Evolutionary conservation across 2,888 invertebrate species (phyloP).

Genomic region (Noctua comes): DNA sequence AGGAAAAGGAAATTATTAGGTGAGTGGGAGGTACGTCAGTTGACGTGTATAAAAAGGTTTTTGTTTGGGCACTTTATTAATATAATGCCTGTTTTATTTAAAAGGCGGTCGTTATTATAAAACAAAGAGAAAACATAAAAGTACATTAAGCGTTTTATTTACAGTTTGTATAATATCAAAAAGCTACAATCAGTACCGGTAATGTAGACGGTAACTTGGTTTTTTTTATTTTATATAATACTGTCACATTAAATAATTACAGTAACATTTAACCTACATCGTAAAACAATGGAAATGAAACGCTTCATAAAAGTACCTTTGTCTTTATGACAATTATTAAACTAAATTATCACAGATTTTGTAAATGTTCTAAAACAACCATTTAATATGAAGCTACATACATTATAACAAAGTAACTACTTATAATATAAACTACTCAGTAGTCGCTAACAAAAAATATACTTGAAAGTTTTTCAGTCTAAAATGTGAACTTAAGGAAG

Average conservation of each 20-base stretch:
- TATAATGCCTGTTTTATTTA: constrained; percentile 34
- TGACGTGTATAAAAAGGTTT: constrained; percentile 32
- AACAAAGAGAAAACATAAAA: constrained; percentile 42
- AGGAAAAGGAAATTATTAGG: constrained; percentile 28
- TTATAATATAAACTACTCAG: constrained; percentile 15
- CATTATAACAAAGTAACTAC: constrained; percentile 8
- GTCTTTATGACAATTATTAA: constrained; percentile 55
- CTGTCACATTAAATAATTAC: constrained; percentile 35
- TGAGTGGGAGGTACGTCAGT: constrained; percentile 13
- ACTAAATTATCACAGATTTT: constrained; percentile 69
- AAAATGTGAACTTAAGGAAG: constrained; percentile 13
- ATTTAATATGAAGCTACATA: constrained; percentile 24
- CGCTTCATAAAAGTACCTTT: constrained; percentile 38
- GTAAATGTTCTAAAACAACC: constrained; percentile 56
- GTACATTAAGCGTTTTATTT: constrained; percentile 67
- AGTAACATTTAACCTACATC: constrained; percentile 31
- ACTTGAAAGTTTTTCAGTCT: constrained; percentile 18
- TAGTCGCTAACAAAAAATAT: constrained; percentile 4
- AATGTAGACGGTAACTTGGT: constrained; percentile 40
- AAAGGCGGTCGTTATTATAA: constrained; percentile 22
- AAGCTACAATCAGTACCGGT: constrained; percentile 56
- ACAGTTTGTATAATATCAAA: constrained; percentile 65
- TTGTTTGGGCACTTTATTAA: constrained; percentile 19
- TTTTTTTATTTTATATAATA: constrained; percentile 18
- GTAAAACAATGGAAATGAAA: constrained; percentile 54